Percentiles rank a stretch among this genome's conserved stretches.
These are phyloP conservation scores for Nymphicus hollandicus DNA, from an alignment of 2,113 vertebrate species.

Conservation along the genomic window DNA sequence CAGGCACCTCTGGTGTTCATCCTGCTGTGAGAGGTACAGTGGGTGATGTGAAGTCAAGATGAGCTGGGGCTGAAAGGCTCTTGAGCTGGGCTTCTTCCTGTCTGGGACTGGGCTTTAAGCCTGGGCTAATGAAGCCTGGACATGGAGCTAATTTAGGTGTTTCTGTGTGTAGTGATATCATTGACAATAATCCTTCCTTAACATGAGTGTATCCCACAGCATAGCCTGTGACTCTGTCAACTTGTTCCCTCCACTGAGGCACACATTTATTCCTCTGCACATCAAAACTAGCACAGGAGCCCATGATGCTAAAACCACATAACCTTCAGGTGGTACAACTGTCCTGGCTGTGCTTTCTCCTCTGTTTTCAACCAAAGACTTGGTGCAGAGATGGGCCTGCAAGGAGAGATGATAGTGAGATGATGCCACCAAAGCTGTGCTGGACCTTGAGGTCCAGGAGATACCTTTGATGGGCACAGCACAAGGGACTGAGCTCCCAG, in stretches of 20 bases:
- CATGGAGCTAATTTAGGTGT: background rate
- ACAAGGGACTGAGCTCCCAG: background rate
- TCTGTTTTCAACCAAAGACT: background rate
- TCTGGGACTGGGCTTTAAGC: background rate
- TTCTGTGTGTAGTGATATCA: background rate
- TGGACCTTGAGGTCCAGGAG: background rate
- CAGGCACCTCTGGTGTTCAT: background rate
- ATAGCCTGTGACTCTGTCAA: background rate
- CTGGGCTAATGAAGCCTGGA: background rate
- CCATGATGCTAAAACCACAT: rapidly evolving
- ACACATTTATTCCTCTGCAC: rapidly evolving
- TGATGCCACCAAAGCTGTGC: background rate
- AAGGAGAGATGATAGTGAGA: background rate
- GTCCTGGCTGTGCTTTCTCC: background rate
- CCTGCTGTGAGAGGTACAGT: background rate
- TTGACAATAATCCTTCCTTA: background rate
- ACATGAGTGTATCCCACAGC: background rate
- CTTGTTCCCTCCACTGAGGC: rapidly evolving
- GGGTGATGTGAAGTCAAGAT: background rate
- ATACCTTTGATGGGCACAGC: background rate
- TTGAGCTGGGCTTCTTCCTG: background rate
- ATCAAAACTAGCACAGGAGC: background rate
- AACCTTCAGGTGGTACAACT: background rate
- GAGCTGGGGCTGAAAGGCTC: background rate
- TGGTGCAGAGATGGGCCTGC: background rate